Base-by-base conservation (phyloP, 2,888 invertebrate species). In the Allacma fusca region DNA sequence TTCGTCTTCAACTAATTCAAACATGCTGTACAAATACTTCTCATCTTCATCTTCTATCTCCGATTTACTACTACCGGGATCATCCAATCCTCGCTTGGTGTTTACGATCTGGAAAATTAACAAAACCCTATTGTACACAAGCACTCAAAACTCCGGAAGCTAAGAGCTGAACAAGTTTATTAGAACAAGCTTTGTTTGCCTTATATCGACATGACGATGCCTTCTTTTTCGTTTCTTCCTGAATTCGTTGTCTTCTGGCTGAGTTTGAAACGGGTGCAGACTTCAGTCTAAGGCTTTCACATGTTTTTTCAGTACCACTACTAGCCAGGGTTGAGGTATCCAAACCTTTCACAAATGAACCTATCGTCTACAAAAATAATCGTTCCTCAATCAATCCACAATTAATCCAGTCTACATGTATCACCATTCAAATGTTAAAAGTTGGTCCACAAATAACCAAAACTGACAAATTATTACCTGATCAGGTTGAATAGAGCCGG, bases 1-100 rank as follows among this genome's bases (percentile, higher is more conserved):
- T 9, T 26, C 28, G 12, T 72, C 72, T 7, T 72, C 72, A 16
- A 72, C 26, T 28, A 72, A 29, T 57, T 72, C 72, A 59, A 59
- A 72, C 72, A 72, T 72, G 24, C 26, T 28, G 24, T 72, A 72
- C 57, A 44, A 44, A 28, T 26, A 26, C 7, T 9, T 23, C 26
- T 23, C 26, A 9, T 59, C 59, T 19, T 7, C 26, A 23, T 28
- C 28, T 7, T 44, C 16, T 12, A 1, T 7, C n/a, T 72, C 59
- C 2, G 72, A 19, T 16, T 57, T 28, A 72, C 2, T 23, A 23
- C 2, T 23, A 23, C 2, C 23, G 13, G 13, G 7, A 12, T 23
- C 62, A 26, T n/a, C 24, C 16, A 72, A 24, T 16, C 72, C 72
- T n/a, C 72, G 34, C 13, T 72, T 43, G 5, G 72, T 50, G 57